Percentiles rank a stretch among this genome's conserved stretches.
Conservation (phyloP, 2,797 vertebrate species). For the Adelosebastes latens region DNA sequence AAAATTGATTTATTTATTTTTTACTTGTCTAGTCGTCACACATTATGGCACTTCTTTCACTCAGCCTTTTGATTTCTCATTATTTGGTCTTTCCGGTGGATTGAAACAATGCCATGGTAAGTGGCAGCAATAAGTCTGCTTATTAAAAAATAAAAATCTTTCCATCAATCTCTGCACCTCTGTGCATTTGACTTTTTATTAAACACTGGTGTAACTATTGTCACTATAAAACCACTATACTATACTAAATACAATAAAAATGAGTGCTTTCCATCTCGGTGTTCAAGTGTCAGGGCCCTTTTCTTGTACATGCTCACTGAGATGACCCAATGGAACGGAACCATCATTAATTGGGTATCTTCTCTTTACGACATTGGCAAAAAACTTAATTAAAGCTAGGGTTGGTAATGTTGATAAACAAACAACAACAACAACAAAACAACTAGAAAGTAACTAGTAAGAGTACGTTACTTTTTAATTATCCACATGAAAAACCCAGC, state of each 20-base stretch:
- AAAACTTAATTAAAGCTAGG: background rate
- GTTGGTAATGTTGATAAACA: background rate
- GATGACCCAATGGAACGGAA: background rate
- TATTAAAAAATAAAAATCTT: background rate
- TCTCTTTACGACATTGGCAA: background rate
- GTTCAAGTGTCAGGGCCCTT: background rate
- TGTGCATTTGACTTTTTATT: background rate
- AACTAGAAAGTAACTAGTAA: background rate
- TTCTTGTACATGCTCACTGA: background rate
- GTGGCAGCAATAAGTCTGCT: background rate
- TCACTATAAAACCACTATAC: too few relatives aligned
- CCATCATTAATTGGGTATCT: background rate
- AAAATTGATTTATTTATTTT: background rate
- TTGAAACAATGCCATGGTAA: background rate
- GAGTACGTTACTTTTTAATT: background rate
- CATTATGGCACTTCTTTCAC: background rate
- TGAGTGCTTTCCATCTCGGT: background rate
- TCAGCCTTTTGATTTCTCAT: background rate
- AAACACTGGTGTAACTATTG: background rate
- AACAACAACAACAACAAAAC: too few relatives aligned
- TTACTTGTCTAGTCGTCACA: background rate
- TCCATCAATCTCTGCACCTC: background rate
- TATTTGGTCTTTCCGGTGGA: background rate
- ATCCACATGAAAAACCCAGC: too few relatives aligned
- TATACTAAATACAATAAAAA: background rate